These are phyloP conservation scores for Sebastes schlegelii DNA, from an alignment of 2,113 vertebrate genomes.

Conservation along the genomic window DNA sequence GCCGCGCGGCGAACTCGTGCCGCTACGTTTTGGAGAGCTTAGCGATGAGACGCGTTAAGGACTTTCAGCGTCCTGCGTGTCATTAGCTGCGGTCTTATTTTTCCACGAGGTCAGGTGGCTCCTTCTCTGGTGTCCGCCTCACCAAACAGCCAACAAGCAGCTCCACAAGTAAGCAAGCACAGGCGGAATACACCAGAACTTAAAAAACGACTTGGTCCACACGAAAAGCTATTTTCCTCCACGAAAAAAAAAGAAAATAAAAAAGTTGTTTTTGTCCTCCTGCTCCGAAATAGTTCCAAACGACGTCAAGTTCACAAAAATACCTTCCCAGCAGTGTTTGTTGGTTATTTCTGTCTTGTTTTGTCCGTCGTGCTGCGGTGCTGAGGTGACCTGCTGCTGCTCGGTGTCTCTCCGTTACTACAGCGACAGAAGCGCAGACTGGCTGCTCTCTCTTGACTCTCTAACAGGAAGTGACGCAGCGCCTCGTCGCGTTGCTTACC, in stretches of 20 bases:
- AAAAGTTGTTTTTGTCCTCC: slow-evolving; percentile 57
- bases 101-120: slow-evolving; percentile 78
- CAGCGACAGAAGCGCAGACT: slow-evolving; percentile 40
- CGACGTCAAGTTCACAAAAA: neutral
- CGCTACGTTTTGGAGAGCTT: slow-evolving; percentile 36
- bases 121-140: slow-evolving; percentile 77
- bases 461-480: slow-evolving; percentile 81
- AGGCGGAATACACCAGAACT: neutral
- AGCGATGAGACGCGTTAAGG: slow-evolving; percentile 38
- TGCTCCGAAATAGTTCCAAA: slow-evolving; percentile 31
- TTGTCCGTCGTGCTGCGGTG: neutral
- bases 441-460: slow-evolving; percentile 17
- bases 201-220: neutral
- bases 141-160: slow-evolving; percentile 32
- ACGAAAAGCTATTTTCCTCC: neutral
- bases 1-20: slow-evolving; percentile 13
- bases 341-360: neutral
- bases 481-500: slow-evolving; percentile 55
- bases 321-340: neutral
- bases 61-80: slow-evolving; percentile 36
- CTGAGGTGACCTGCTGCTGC: slow-evolving; percentile 18
- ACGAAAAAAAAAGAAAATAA: neutral
- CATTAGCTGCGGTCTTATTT: slow-evolving; percentile 63
- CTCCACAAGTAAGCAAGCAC: neutral
- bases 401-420: slow-evolving; percentile 43